Percentiles rank a stretch among this genome's conserved stretches.
Evolutionary conservation across 1,140 invertebrate genomes (phyloP).

Genomic region (Penaeus japonicus): DNA sequence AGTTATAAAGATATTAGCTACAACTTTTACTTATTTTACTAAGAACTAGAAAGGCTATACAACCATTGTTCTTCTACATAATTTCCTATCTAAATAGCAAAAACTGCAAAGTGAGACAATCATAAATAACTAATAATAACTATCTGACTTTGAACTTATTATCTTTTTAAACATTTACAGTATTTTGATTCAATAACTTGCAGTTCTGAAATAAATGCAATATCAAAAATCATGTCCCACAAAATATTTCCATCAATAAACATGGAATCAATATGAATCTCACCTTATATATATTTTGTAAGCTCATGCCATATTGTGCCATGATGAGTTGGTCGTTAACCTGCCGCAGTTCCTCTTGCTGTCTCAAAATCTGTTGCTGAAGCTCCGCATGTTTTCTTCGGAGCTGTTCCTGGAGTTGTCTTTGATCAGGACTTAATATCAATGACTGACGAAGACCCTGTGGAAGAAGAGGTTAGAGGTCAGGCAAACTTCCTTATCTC

Average conservation of each 20-base stretch:
- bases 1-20: too few relatives aligned
- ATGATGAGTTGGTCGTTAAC: conserved; percentile 87
- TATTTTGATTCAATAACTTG: neutral
- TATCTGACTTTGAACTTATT: too few relatives aligned
- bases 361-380: conserved; percentile 82
- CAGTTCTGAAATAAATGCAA: neutral
- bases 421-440: conserved; percentile 71
- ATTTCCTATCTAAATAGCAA: neutral
- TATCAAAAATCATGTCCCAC: neutral
- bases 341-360: conserved; percentile 83
- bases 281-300: conserved; percentile 53
- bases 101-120: neutral
- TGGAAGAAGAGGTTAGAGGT: neutral
- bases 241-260: neutral
- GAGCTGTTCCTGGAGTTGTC: conserved; percentile 76
- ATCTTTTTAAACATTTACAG: too few relatives aligned
- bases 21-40: too few relatives aligned
- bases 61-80: neutral
- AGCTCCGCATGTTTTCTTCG: conserved; percentile 85
- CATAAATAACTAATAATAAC: too few relatives aligned
- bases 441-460: conserved; percentile 63
- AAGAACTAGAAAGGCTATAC: too few relatives aligned
- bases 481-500: too few relatives aligned
- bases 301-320: conserved; percentile 74
- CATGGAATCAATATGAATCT: too few relatives aligned